These are phyloP conservation scores for Wiebesia pumilae DNA, from an alignment of 1,140 invertebrate species.

Conservation along the genomic window DNA sequence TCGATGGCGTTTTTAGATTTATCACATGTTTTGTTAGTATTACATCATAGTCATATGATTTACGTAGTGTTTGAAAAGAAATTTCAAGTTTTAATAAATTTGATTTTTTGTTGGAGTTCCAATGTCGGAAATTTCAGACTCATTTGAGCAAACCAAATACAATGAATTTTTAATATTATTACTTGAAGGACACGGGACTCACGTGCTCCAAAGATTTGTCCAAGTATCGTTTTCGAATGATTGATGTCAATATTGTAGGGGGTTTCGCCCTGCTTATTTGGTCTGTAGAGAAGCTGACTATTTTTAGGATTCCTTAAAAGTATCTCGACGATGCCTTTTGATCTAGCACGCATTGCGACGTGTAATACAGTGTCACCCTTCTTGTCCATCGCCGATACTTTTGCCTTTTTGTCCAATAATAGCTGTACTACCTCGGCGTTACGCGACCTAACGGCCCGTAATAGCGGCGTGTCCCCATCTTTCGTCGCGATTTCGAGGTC, in stretches of 20 bases:
- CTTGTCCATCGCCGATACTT: slow-evolving; percentile 94
- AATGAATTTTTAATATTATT: slow-evolving; percentile 38
- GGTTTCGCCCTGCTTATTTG: slow-evolving; percentile 96
- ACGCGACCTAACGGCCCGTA: slow-evolving; percentile 92
- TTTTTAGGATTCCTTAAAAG: slow-evolving; percentile 96
- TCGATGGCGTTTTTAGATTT: no score
- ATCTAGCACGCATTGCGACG: slow-evolving; percentile 95
- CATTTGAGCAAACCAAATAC: no score
- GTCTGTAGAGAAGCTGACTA: slow-evolving; percentile 95
- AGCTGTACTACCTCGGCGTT: slow-evolving; percentile 95
- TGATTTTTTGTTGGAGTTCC: no score
- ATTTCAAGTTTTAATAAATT: no score
- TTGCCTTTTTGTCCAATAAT: slow-evolving; percentile 94
- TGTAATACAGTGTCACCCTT: slow-evolving; percentile 97
- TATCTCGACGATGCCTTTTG: slow-evolving; percentile 95
- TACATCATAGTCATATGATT: no score
- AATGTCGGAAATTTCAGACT: no score
- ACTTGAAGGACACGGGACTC: slow-evolving; percentile 68
- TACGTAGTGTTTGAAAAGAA: no score
- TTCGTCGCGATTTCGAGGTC: slow-evolving; percentile 95
- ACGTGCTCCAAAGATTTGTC: slow-evolving; percentile 96
- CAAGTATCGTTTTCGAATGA: slow-evolving; percentile 95
- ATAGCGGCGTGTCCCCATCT: slow-evolving; percentile 94
- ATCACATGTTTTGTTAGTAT: no score
- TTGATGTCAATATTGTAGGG: slow-evolving; percentile 98